Base-by-base conservation (phyloP, 2,888 invertebrate genomes). In the Agrotis ipsilon region DNA sequence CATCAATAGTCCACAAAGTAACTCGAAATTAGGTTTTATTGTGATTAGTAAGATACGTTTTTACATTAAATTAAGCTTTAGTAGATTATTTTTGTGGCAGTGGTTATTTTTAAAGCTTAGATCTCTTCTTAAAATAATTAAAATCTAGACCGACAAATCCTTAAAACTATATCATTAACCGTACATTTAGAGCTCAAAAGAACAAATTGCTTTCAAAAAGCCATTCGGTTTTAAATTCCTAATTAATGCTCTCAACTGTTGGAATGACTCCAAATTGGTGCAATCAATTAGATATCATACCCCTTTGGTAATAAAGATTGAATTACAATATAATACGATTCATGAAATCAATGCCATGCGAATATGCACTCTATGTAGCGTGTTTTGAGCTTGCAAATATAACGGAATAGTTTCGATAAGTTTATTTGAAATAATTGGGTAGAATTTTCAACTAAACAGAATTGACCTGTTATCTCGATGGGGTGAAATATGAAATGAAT, bases 191-290 rank as follows among this genome's bases (percentile, higher is more conserved):
- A 62, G 51, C 16, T 78, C 21, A 51, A 79, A 72, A 4, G 9
- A 82, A 79, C 45, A 58, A 82, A 74, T 75, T 80, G 19, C 58
- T 80, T 69, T 67, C 64, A 54, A 68, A 78, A 75, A 63, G 59
- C 51, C 48, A 80, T 71, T 72, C 11, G 24, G 39, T 61, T 71
- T 61, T 61, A 54, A 80, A 80, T 62, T 72, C 69, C 49, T 68
- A 83, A 71, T 83, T 76, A 76, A 83, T 60, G 59, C 27, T 54
- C 27, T 68, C 49, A 51, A 59, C 65, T 54, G 45, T 61, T 76
- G 55, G 63, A 71, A 67, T 75, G 7, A 46, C 54, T 72, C 62
- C 67, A 63, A 80, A 75, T 65, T 24, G 32, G 1, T 43, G 18
- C 58, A 69, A 68, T 75, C 43, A 63, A 82, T 68, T 68, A 54